Conservation (phyloP, 2,888 invertebrate species). For the Eupithecia inturbata region DNA sequence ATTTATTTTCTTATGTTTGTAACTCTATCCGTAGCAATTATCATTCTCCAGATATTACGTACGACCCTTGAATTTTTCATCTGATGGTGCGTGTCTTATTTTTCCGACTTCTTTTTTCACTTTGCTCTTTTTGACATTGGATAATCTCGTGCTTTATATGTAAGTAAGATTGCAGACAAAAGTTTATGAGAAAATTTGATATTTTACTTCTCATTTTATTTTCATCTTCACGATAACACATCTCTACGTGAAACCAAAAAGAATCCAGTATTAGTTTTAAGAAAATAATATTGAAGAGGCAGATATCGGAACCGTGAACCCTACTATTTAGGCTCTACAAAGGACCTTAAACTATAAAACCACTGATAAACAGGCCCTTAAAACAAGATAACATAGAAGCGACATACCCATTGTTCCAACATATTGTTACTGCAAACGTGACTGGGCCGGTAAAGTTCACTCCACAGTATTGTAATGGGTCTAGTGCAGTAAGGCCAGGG, state of each 20-base stretch:
- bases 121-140: too few species aligned
- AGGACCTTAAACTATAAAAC: slow-evolving; percentile 1
- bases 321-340: background rate
- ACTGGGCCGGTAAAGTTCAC: slow-evolving; percentile 44
- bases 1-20: background rate
- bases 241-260: background rate
- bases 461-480: slow-evolving; percentile 42
- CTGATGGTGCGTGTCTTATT: too few species aligned
- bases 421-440: slow-evolving; percentile 48
- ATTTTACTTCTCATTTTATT: too few species aligned
- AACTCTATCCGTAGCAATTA: background rate
- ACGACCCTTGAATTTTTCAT: too few species aligned
- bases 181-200: too few species aligned
- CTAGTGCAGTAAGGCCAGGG: slow-evolving; percentile 50
- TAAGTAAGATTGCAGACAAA: too few species aligned
- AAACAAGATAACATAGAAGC: slow-evolving; percentile 32
- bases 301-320: background rate
- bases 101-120: too few species aligned
- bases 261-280: background rate
- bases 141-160: too few species aligned
- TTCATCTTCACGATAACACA: too few species aligned
- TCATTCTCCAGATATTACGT: background rate
- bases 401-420: slow-evolving; percentile 37
- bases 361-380: slow-evolving; percentile 17
- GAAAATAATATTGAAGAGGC: background rate